Evolutionary conservation across 2,888 invertebrate species (phyloP), one percentile per base, ranked within the genome.

Genomic region (Ceramica pisi): DNA sequence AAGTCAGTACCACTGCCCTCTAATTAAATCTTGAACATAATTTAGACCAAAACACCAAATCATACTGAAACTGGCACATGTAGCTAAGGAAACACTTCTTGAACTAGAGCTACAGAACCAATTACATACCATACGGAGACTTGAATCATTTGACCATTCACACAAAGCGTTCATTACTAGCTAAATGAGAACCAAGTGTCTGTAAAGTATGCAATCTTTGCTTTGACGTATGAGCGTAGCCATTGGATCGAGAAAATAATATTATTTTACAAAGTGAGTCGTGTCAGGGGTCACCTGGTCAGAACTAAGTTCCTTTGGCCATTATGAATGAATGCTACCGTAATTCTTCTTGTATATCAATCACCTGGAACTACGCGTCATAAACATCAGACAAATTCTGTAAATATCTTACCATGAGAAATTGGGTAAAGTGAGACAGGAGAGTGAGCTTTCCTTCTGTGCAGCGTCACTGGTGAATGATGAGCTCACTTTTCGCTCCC

Each of bases 31-130:
- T 9, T 12, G 14, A 68, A 50, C 60, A 51, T 62, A 62, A 38
- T 78, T 61, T 56, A 46, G 71, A 51, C 7, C 1, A 62, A 44
- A 57, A 56, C 12, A 23, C 12, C n/a, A 63, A 53, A 60, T 60
- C 10, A 66, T 61, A 61, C 71, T 71, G 56, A 75, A 83, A 67
- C 68, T 51, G 56, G 61, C 67, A 48, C 19, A 50, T 44, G 10
- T 38, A 19, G 4, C 6, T 53, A 46, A 64, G 21, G 21, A 53
- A 35, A 44, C 8, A 48, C 21, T 70, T 62, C 23, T 19, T 82
- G 80, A 83, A 85, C 81, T 75, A 80, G 73, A 73, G 69, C 83
- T 70, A 44, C n/a, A 14, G 16, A 14, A 41, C 12, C n/a, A n/a
- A 64, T 61, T 62, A 26, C 77, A 76, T 57, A 77, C 56, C 26